Evolutionary conservation across 2,797 vertebrate genomes (phyloP).

Genomic region (Catamblyrhynchus diadema): DNA sequence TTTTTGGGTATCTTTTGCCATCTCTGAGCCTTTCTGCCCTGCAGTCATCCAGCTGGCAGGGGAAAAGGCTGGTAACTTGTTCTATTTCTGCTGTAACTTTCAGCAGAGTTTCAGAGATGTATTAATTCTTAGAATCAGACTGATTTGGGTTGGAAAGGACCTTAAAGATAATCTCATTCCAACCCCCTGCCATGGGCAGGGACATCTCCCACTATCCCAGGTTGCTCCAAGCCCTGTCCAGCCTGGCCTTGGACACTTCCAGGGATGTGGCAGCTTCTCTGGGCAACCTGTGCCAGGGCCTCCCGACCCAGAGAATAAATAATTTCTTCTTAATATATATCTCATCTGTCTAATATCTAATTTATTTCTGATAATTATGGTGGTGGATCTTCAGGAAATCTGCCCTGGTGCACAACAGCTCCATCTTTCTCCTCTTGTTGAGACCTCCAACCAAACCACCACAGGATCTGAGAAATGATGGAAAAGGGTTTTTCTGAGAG

Average conservation of each 20-base stretch:
- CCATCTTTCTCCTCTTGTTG: neutral
- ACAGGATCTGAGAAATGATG: neutral
- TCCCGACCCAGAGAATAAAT: neutral
- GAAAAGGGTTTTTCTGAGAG: neutral
- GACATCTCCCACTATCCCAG: neutral
- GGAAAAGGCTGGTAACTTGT: neutral
- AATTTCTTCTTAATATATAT: neutral
- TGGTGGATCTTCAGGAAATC: neutral
- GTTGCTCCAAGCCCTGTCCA: rapidly evolving
- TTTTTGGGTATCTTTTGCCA: neutral
- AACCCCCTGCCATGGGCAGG: neutral
- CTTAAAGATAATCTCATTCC: rapidly evolving
- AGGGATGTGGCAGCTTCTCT: neutral
- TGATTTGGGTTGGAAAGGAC: neutral
- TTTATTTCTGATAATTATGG: neutral
- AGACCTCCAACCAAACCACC: neutral
- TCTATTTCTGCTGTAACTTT: neutral
- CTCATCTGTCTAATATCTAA: neutral
- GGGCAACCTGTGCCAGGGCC: rapidly evolving
- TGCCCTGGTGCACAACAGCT: neutral
- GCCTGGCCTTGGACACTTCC: neutral
- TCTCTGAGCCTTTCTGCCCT: neutral
- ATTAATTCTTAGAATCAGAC: neutral
- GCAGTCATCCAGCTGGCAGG: neutral
- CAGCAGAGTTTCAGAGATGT: neutral